phyloP scores from a whole-genome alignment of 1,140 invertebrate species.

The Achroia grisella region DNA sequence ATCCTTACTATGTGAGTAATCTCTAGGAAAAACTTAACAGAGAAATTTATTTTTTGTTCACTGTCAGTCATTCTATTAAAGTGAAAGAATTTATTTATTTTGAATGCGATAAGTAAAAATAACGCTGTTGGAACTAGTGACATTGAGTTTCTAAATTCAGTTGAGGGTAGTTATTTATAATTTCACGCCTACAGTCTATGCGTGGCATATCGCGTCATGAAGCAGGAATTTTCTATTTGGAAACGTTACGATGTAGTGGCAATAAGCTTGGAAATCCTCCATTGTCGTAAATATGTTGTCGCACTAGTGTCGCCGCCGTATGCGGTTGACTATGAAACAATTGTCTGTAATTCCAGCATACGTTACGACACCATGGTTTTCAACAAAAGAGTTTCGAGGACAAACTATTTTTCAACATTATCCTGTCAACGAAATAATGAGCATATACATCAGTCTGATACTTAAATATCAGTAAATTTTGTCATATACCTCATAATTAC shows the following conservation, averaged over 20 bases:
- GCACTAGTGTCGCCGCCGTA: background rate
- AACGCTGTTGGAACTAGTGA: slow-evolving; percentile 35
- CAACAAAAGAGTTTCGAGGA: no score
- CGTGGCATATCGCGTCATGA: slow-evolving; percentile 28
- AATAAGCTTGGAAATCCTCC: slow-evolving; percentile 1
- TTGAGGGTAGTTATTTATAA: slow-evolving; percentile 58
- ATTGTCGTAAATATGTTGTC: slow-evolving; percentile 8
- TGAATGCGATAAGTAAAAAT: slow-evolving; percentile 27
- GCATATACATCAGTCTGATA: no score
- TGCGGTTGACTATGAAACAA: background rate
- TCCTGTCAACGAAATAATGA: background rate
- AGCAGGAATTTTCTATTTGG: slow-evolving; percentile 38
- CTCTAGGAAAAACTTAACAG: no score
- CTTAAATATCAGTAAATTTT: background rate
- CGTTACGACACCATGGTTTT: no score
- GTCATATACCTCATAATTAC: background rate
- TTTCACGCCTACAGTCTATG: slow-evolving; percentile 34
- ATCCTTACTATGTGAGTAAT: no score
- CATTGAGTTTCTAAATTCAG: slow-evolving; percentile 52
- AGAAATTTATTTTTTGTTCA: no score
- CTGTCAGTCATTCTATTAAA: no score
- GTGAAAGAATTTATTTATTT: background rate
- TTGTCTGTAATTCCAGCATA: background rate
- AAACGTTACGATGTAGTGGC: slow-evolving; percentile 15
- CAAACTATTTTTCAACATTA: background rate